Base-by-base conservation (phyloP, 2,797 vertebrate genomes). In the Chelmon rostratus region DNA sequence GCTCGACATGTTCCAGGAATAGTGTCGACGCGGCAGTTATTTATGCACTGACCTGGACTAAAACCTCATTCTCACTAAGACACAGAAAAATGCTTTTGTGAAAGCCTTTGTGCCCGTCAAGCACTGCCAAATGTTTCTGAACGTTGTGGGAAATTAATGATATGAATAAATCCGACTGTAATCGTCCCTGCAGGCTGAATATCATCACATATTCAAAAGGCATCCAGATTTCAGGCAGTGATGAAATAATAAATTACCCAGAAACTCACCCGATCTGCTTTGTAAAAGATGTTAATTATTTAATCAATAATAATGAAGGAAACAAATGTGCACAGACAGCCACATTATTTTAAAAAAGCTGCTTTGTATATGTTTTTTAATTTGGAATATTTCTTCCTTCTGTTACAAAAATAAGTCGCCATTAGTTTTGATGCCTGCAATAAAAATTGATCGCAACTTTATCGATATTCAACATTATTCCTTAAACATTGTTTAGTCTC, bases 1-100 rank as follows among this genome's bases (percentile, higher is more conserved):
- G 74, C 57, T 80, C 69, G 64, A 67, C 42, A 3, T 57, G 64
- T 9, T 83, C 70, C 74, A 74, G 53, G 57, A 80, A 83, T 72
- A 78, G 69, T 72, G 52, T 58, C 68, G 1, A n/a, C 46, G n/a
- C 23, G 8, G 42, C 77, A 59, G 47, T 56, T 78, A 59, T 44
- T 70, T 42, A 28, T 28, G 31, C 69, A 31, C 63, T n/a, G 71
- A 75, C 66, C 66, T 4, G 31, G 54, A 71, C 38, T 25, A 33
- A 61, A 79, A 61, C 33, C 35, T 33, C 28, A 46, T 57, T 74
- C 61, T 61, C 33, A 57, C 18, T n/a, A 7, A 66, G 21, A 46
- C 62, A 63, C 37, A 58, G 61, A 46, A 66, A 68, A 28, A 80
- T 33, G 10, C 16, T 3, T 62, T 44, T 5, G 4, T 40, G 19